Conservation (phyloP, 2,113 vertebrate genomes). For the Thunnus maccoyii region DNA sequence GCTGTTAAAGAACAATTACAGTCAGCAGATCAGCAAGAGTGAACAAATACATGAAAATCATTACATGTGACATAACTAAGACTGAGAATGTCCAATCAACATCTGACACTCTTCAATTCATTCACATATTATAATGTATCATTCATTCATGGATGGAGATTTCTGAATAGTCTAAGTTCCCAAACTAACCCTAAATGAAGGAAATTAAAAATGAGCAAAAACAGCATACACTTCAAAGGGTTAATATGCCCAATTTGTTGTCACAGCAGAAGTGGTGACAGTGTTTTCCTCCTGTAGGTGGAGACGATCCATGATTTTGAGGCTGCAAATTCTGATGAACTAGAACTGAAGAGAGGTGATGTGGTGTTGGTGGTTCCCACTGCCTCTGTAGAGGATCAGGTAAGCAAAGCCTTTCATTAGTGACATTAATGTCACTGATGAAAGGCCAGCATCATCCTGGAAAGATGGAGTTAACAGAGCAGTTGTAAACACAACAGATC, state of each 20-base stretch:
- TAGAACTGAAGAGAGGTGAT: slow-evolving; percentile 92
- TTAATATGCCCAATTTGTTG: not conserved
- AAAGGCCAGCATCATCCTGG: not conserved
- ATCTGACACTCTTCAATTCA: not conserved
- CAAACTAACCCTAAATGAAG: not conserved
- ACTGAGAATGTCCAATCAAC: no score
- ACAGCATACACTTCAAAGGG: not conserved
- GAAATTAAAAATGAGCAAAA: not conserved
- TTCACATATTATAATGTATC: not conserved
- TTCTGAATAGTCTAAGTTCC: not conserved
- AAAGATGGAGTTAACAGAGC: not conserved
- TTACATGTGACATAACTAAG: not conserved
- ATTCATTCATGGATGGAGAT: not conserved
- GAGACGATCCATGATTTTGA: slow-evolving; percentile 96
- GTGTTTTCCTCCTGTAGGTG: slow-evolving; percentile 83
- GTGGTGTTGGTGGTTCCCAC: slow-evolving; percentile 93
- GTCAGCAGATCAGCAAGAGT: no score
- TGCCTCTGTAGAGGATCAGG: slow-evolving; percentile 92
- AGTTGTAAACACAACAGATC: not conserved
- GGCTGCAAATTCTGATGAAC: slow-evolving; percentile 95
- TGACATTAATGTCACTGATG: not conserved
- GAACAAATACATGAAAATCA: not conserved
- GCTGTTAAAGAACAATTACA: no score
- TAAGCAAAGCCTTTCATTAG: slow-evolving; percentile 68
- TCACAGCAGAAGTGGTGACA: not conserved